A percentile compares a stretch with the other conserved stretches of the same genome.
These are phyloP conservation scores for Thymelicus lineola DNA, from an alignment of 2,888 invertebrate species.

Conservation along the genomic window DNA sequence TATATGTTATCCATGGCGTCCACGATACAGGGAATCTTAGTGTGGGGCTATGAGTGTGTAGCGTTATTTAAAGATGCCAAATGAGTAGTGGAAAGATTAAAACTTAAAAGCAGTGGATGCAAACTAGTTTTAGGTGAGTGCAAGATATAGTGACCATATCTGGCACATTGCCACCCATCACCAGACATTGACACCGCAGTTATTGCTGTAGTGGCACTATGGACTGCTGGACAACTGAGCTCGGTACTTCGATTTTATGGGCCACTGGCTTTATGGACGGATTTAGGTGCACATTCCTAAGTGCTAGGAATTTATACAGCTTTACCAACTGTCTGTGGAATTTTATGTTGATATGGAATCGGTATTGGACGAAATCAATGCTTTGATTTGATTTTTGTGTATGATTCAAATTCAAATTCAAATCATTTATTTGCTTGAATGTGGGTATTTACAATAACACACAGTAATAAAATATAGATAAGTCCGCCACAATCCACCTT, in stretches of 20 bases:
- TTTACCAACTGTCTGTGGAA: background rate
- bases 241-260: conserved; percentile 18
- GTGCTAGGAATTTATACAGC: background rate
- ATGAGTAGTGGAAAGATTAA: background rate
- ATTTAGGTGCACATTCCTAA: conserved; percentile 16
- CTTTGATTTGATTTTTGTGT: no score
- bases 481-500: no score
- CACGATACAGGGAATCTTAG: no score
- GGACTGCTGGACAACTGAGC: conserved; percentile 10
- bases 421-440: no score
- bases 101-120: background rate
- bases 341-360: background rate
- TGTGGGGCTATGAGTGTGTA: no score
- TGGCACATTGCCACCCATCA: conserved; percentile 19
- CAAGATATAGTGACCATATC: background rate
- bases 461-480: no score
- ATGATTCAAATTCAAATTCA: no score
- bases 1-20: no score
- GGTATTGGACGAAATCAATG: background rate
- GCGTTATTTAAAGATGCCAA: no score
- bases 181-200: conserved; percentile 27
- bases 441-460: no score
- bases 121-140: background rate
- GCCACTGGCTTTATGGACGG: conserved; percentile 23
- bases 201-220: conserved; percentile 11